Evolutionary conservation across 2,797 vertebrate genomes (phyloP).

Genomic region (Ataeniobius toweri): DNA sequence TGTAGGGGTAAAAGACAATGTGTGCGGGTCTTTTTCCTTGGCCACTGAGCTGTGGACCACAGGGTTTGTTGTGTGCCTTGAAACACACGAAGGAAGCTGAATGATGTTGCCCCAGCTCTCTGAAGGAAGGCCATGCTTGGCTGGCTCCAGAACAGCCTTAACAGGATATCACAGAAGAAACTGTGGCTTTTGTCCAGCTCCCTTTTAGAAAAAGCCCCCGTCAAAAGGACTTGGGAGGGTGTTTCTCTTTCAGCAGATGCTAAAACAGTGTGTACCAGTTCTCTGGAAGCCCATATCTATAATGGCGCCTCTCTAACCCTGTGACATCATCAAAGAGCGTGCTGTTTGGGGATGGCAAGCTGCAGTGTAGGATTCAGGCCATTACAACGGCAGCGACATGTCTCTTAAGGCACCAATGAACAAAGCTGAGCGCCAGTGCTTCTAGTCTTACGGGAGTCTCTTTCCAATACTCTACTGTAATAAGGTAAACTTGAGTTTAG

Average conservation of each 20-base stretch:
- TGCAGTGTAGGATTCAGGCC: slow-evolving; percentile 71
- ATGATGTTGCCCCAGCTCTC: slow-evolving; percentile 85
- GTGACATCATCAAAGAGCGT: slow-evolving; percentile 82
- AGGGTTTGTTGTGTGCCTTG: slow-evolving; percentile 85
- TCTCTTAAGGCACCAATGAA: slow-evolving; percentile 75
- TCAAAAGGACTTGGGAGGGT: slow-evolving; percentile 81
- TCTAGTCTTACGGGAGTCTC: slow-evolving; percentile 64
- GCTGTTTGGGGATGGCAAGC: slow-evolving; percentile 69
- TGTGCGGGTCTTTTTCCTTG: slow-evolving; percentile 81
- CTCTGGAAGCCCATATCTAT: slow-evolving; percentile 75
- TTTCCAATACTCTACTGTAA: slow-evolving; percentile 54
- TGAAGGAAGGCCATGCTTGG: slow-evolving; percentile 83
- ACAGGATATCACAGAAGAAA: slow-evolving; percentile 87
- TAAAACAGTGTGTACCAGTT: slow-evolving; percentile 78
- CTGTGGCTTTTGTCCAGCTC: slow-evolving; percentile 85
- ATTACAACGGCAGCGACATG: slow-evolving; percentile 76
- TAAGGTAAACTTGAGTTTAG: slow-evolving; percentile 46
- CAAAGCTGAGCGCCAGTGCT: slow-evolving; percentile 70
- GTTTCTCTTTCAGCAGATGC: slow-evolving; percentile 82
- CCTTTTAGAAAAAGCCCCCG: slow-evolving; percentile 73
- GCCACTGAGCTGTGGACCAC: slow-evolving; percentile 86
- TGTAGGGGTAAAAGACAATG: slow-evolving; percentile 79
- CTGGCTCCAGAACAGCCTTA: slow-evolving; percentile 85
- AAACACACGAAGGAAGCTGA: slow-evolving; percentile 88
- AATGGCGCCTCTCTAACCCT: slow-evolving; percentile 80